Percentiles rank a stretch among this genome's conserved stretches.
Conservation (phyloP, 2,888 invertebrate genomes). For the Eilema caniola region DNA sequence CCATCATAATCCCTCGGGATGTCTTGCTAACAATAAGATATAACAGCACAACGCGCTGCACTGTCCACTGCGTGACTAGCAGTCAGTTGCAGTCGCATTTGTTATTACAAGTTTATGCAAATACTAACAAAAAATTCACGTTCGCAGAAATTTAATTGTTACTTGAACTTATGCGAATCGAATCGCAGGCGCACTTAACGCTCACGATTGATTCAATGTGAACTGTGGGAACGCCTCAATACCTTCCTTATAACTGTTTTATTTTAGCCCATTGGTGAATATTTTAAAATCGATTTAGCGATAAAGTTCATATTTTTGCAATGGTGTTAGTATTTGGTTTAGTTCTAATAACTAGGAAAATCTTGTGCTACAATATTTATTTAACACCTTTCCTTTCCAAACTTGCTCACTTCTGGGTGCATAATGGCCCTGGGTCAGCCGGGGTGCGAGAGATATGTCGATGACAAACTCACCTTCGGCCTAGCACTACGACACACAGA, state of each 20-base stretch:
- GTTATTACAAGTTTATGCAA: slow-evolving; percentile 61
- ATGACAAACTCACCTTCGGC: no score
- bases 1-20: slow-evolving; percentile 46
- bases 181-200: slow-evolving; percentile 55
- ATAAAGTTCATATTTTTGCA: background rate
- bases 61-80: slow-evolving; percentile 20
- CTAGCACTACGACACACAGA: no score
- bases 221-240: slow-evolving; percentile 9
- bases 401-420: background rate
- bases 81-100: slow-evolving; percentile 32
- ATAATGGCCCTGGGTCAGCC: no score
- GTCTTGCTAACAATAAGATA: no score
- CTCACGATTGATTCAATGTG: slow-evolving; percentile 63
- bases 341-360: slow-evolving; percentile 31
- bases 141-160: slow-evolving; percentile 41
- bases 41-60: background rate
- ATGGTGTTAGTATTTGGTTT: background rate
- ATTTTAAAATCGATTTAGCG: background rate
- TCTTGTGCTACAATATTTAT: slow-evolving; percentile 51
- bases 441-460: no score
- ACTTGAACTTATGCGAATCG: slow-evolving; percentile 58
- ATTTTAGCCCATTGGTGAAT: slow-evolving; percentile 42
- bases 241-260: slow-evolving; percentile 47
- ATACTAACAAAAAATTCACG: slow-evolving; percentile 44
- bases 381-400: slow-evolving; percentile 54